phyloP scores from a whole-genome alignment of 1,140 invertebrate species.

The Nylanderia fulva region DNA sequence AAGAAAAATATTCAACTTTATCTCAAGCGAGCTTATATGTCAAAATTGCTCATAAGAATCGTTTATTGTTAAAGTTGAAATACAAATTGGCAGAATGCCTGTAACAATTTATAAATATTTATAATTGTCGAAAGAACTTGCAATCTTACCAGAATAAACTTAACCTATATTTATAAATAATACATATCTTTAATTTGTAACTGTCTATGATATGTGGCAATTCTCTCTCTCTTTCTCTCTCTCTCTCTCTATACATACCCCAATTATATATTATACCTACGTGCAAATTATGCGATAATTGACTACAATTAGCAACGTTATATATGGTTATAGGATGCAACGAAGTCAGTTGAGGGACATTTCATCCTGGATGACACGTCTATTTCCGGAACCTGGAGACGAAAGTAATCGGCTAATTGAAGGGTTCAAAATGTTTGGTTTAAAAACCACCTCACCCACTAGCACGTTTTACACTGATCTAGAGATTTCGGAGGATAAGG shows the following conservation, averaged over 20 bases:
- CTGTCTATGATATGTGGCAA: neutral
- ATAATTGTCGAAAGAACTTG: too few relatives aligned
- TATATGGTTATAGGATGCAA: conserved; percentile 81
- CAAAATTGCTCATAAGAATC: conserved; percentile 1
- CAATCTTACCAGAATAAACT: neutral
- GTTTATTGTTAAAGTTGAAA: neutral
- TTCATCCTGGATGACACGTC: conserved; percentile 81
- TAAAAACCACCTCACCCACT: conserved; percentile 78
- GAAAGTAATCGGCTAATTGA: conserved; percentile 64
- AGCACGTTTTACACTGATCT: conserved; percentile 84
- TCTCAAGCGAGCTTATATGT: conserved; percentile 17
- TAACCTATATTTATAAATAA: neutral
- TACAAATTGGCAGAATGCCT: neutral
- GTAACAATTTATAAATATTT: neutral
- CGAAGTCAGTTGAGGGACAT: conserved; percentile 82
- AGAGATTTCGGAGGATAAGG: conserved; percentile 72
- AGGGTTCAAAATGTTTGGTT: conserved; percentile 83
- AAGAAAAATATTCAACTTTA: neutral
- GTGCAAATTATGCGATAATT: conserved; percentile 32
- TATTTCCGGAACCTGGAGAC: conserved; percentile 80
- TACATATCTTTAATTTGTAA: neutral
- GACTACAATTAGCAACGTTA: conserved; percentile 34
- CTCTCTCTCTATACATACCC: too few relatives aligned
- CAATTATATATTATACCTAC: conserved; percentile 11
- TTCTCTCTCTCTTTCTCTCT: too few relatives aligned